Evolutionary conservation across 2,888 invertebrate species (phyloP).

Genomic region (Stomorhina lunata): DNA sequence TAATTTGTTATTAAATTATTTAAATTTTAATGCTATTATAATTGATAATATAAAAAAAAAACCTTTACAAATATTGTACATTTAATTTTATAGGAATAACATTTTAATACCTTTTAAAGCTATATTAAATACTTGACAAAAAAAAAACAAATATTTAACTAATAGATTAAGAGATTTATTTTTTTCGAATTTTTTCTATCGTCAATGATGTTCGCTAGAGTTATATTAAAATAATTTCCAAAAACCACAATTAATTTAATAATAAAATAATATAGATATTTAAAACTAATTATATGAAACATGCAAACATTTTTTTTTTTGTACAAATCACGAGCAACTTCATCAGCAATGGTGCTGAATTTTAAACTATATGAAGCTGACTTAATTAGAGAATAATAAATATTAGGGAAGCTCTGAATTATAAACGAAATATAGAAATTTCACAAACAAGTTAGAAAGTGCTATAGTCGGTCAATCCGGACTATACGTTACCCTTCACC

Average conservation of each 20-base stretch:
- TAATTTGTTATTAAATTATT: not conserved
- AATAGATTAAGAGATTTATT: not conserved
- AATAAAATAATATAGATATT: conserved; percentile 40
- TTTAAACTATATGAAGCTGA: not conserved
- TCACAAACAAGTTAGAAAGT: too few relatives aligned
- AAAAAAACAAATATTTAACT: conserved; percentile 18
- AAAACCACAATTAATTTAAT: conserved; percentile 49
- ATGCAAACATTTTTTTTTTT: not conserved
- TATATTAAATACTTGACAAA: conserved; percentile 3
- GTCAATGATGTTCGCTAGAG: not conserved
- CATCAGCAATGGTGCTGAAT: too few relatives aligned
- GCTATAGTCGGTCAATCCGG: too few relatives aligned
- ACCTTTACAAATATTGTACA: too few relatives aligned
- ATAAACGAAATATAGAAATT: too few relatives aligned
- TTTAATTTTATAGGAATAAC: too few relatives aligned
- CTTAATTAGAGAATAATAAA: not conserved
- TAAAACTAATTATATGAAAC: conserved; percentile 42
- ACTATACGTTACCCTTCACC: too few relatives aligned
- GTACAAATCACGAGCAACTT: too few relatives aligned
- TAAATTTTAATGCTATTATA: not conserved
- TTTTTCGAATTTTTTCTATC: not conserved
- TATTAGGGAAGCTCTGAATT: not conserved
- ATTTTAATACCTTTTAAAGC: conserved; percentile 10
- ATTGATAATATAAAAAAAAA: not conserved
- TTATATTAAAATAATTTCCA: conserved; percentile 26